These are phyloP conservation scores for Phaetusa simplex DNA, from an alignment of 2,113 vertebrate species.

Conservation along the genomic window DNA sequence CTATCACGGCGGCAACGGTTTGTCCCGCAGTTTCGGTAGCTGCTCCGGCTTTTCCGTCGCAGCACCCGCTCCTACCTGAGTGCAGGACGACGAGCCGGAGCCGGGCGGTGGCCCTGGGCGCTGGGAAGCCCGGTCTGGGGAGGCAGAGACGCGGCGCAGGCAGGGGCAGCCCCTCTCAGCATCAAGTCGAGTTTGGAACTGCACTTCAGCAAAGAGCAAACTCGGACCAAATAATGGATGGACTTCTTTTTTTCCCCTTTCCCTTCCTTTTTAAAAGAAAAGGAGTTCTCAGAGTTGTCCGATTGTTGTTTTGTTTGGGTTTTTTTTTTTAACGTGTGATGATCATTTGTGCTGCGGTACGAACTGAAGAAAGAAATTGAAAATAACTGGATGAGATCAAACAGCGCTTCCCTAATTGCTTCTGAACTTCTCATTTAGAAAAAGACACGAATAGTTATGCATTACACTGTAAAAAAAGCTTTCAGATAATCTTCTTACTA, in stretches of 20 bases:
- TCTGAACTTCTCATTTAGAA: slow-evolving; percentile 33
- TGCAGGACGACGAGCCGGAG: neutral
- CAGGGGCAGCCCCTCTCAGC: neutral
- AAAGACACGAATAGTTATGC: neutral
- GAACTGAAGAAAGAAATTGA: slow-evolving; percentile 44
- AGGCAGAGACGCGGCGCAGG: neutral
- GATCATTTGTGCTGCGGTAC: neutral
- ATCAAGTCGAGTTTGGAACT: neutral
- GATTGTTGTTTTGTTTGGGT: neutral
- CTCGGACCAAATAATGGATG: neutral
- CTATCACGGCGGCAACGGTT: neutral
- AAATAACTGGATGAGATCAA: slow-evolving; percentile 44
- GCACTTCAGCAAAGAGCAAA: neutral
- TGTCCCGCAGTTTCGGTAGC: neutral
- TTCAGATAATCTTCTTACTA: neutral
- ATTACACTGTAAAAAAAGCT: neutral
- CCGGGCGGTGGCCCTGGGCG: neutral
- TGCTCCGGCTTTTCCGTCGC: neutral
- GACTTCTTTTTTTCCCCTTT: neutral
- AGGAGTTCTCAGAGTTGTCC: neutral
- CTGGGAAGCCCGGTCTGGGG: neutral
- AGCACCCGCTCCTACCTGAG: slow-evolving; percentile 43
- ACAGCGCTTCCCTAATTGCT: slow-evolving; percentile 30
- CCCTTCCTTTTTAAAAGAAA: neutral
- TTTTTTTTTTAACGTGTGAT: neutral